Conservation (phyloP, 1,140 invertebrate species). For the Vollenhovia emeryi region DNA sequence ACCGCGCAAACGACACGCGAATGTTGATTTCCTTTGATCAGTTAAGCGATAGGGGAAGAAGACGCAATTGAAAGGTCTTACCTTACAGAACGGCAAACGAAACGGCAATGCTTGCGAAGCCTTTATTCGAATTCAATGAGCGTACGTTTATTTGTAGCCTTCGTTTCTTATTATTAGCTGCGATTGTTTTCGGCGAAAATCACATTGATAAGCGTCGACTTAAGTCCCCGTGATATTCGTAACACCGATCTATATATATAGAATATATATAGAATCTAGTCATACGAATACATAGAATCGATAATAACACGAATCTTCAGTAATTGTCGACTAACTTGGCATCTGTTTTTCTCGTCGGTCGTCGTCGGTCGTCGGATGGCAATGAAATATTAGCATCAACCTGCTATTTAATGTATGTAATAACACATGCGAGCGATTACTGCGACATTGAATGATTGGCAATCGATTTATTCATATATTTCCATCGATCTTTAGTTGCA, state of each 20-base stretch:
- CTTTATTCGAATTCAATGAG: background rate
- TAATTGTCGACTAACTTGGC: background rate
- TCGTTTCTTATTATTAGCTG: background rate
- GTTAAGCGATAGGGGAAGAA: background rate
- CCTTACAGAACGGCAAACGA: background rate
- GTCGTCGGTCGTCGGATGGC: background rate
- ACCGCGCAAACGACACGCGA: background rate
- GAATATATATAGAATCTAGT: slow-evolving; percentile 47
- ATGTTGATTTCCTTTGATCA: slow-evolving; percentile 7
- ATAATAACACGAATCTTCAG: background rate
- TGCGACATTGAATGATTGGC: background rate
- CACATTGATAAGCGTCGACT: background rate
- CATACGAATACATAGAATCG: slow-evolving; percentile 13
- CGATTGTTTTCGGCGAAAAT: background rate
- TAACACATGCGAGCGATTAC: background rate
- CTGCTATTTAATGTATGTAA: background rate
- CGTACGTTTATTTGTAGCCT: background rate
- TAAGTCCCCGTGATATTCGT: background rate
- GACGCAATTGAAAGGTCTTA: background rate
- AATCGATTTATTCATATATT: background rate
- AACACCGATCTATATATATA: slow-evolving; percentile 24
- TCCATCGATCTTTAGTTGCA: background rate
- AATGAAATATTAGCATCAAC: background rate
- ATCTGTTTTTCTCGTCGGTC: background rate
- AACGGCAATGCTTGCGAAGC: background rate